phyloP scores from a whole-genome alignment of 2,888 invertebrate genomes.

The Argyresthia goedartella region DNA sequence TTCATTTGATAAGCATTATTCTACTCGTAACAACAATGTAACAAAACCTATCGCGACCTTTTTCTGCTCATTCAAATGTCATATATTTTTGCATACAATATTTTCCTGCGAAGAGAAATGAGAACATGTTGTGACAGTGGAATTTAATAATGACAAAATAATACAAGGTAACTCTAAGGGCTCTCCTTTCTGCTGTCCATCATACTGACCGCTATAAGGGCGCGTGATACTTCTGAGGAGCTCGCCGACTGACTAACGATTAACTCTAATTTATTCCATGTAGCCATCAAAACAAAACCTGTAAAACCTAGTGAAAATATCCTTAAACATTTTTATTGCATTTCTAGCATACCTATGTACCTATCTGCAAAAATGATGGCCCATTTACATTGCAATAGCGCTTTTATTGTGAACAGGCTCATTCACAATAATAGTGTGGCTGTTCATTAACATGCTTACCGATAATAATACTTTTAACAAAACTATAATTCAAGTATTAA shows the following conservation, averaged over 20 bases:
- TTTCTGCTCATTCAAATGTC: conserved; percentile 58
- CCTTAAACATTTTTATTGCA: too few relatives aligned
- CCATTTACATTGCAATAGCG: too few relatives aligned
- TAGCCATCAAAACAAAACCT: not conserved
- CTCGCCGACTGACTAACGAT: conserved; percentile 58
- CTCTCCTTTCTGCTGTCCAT: conserved; percentile 67
- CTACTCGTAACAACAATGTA: conserved; percentile 1
- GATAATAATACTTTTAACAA: too few relatives aligned
- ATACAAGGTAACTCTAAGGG: conserved; percentile 66
- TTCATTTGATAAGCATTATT: not conserved
- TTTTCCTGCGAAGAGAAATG: conserved; percentile 59
- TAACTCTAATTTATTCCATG: conserved; percentile 55
- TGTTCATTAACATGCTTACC: too few relatives aligned
- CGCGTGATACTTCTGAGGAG: conserved; percentile 63
- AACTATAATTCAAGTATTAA: too few relatives aligned
- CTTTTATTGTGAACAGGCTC: too few relatives aligned
- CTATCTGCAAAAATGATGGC: too few relatives aligned
- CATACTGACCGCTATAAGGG: conserved; percentile 65
- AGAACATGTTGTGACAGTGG: conserved; percentile 61
- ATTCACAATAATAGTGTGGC: too few relatives aligned
- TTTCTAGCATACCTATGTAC: too few relatives aligned
- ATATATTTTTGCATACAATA: conserved; percentile 71
- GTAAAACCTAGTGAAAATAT: not conserved
- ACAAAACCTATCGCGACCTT: conserved; percentile 2
- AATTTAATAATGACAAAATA: conserved; percentile 73